A percentile compares a stretch with the other conserved stretches of the same genome.
phyloP scores from a whole-genome alignment of 2,113 vertebrate species.

The Thymallus thymallus region DNA sequence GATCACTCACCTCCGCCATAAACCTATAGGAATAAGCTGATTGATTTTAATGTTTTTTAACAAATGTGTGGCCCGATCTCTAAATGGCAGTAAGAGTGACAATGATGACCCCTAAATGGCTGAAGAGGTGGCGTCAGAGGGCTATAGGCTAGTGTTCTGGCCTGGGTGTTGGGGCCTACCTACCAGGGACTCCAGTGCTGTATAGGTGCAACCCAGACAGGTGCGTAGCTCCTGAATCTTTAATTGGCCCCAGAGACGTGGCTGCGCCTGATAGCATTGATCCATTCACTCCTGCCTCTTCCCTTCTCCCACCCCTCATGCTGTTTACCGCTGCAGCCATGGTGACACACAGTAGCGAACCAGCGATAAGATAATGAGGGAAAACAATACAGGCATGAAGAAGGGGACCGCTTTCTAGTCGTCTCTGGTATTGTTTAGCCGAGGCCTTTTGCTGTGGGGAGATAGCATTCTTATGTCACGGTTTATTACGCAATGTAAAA shows the following conservation, averaged over 20 bases:
- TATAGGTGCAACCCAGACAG: constrained; percentile 51
- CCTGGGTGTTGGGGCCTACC: neutral
- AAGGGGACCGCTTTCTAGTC: constrained; percentile 52
- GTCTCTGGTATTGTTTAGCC: constrained; percentile 51
- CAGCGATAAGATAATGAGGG: constrained; percentile 74
- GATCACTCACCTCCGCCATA: constrained; percentile 8
- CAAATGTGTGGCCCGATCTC: neutral
- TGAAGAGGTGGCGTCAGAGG: neutral
- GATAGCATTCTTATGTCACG: constrained; percentile 53
- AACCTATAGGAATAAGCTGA: constrained; percentile 9
- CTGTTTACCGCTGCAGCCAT: constrained; percentile 70
- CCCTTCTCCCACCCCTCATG: constrained; percentile 40
- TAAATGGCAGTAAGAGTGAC: neutral
- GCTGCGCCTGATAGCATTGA: constrained; percentile 65
- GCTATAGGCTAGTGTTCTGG: neutral
- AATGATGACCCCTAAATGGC: neutral
- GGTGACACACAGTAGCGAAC: constrained; percentile 60
- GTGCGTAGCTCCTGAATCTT: constrained; percentile 72
- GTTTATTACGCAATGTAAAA: constrained; percentile 38
- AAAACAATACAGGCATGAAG: constrained; percentile 72
- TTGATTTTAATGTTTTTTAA: constrained; percentile 5
- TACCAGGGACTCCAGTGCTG: constrained; percentile 38
- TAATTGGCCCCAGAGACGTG: constrained; percentile 72
- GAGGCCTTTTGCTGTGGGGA: constrained; percentile 47
- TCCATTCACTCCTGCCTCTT: constrained; percentile 62